Evolutionary conservation across 2,113 vertebrate species (phyloP).

Genomic region (Mesocricetus auratus): DNA sequence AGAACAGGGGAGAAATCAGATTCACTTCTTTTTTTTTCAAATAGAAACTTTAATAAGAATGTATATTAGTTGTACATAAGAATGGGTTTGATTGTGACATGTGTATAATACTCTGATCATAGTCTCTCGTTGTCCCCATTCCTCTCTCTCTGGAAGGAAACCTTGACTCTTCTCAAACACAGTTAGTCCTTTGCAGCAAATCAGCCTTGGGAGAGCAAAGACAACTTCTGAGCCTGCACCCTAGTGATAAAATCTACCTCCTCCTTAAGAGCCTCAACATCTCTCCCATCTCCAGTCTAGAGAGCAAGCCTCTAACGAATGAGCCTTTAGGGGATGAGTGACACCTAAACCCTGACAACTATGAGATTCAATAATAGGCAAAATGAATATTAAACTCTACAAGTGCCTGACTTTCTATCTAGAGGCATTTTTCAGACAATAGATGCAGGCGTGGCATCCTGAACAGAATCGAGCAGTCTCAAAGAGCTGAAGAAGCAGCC

Average conservation of each 20-base stretch:
- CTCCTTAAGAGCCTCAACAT: neutral
- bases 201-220: neutral
- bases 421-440: neutral
- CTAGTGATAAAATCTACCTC: neutral
- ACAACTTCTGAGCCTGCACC: neutral
- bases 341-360: neutral
- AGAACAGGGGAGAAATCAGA: neutral
- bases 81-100: neutral
- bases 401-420: neutral
- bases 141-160: neutral
- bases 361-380: neutral
- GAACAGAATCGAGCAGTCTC: neutral
- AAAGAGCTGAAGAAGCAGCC: neutral
- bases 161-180: neutral
- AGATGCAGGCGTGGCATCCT: too few relatives aligned
- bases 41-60: neutral
- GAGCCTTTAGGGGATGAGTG: neutral
- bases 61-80: too few relatives aligned
- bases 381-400: neutral
- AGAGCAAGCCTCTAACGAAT: neutral
- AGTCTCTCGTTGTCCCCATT: neutral
- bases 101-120: too few relatives aligned
- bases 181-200: neutral
- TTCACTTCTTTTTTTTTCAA: neutral
- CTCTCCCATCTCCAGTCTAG: neutral